These are phyloP conservation scores for Dermochelys coriacea DNA, from an alignment of 2,797 vertebrate species.

Conservation along the genomic window DNA sequence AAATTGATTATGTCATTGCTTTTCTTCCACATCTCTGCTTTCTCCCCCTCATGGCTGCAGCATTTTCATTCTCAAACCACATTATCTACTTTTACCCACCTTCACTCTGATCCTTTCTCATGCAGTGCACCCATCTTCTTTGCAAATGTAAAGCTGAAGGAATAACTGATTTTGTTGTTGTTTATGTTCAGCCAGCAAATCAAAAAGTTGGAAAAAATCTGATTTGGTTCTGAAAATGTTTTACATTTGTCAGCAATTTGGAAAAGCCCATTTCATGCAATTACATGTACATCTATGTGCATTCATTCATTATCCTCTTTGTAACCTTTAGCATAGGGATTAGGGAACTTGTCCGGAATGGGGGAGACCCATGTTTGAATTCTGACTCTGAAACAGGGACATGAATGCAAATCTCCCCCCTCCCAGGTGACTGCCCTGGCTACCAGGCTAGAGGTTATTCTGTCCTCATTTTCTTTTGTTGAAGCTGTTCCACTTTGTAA, in stretches of 20 bases:
- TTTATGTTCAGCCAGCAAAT: not conserved
- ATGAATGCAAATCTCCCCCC: not conserved
- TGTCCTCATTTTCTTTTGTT: not conserved
- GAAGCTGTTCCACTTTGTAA: not conserved
- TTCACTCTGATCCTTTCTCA: not conserved
- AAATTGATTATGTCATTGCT: not conserved
- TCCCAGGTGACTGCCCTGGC: not conserved
- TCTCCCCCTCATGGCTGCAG: not conserved
- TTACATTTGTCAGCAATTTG: not conserved
- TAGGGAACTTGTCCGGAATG: not conserved
- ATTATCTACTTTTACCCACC: not conserved
- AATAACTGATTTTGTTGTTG: not conserved
- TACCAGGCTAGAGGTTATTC: not conserved
- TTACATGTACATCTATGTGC: not conserved
- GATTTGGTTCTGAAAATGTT: not conserved
- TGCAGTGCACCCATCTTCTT: not conserved
- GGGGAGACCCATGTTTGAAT: not conserved
- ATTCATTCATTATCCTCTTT: not conserved
- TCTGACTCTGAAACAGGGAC: not conserved
- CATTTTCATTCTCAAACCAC: not conserved
- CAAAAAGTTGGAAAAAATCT: not conserved
- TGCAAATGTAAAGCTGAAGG: not conserved
- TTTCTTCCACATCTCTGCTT: not conserved
- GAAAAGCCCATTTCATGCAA: not conserved
- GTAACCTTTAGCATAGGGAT: not conserved